Evolutionary conservation across 1,140 invertebrate species (phyloP), one percentile per base, ranked within the genome.

Genomic region (Drosophila sproati): DNA sequence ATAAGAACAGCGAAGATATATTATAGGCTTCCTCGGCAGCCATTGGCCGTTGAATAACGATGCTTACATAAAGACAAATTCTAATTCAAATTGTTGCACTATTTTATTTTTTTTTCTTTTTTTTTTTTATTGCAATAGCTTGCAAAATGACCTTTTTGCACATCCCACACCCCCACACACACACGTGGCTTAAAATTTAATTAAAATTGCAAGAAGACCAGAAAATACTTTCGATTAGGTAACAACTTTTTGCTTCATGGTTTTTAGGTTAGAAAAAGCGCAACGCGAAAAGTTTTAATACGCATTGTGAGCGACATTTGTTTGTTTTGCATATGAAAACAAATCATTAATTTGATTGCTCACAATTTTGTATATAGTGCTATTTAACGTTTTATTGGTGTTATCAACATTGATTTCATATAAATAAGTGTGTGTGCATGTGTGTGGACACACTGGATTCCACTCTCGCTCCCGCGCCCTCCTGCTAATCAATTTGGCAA

Each of bases 221-320:
- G 59, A 70, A 77, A 6, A 57, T 71, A 57, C 50, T 64, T 60
- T 60, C 47, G 63, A 70, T 88, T 88, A 88, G 85, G 80, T 88
- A 88, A 88, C 85, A 89, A 83, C 77, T 78, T 83, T 82, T 72
- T 64, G 45, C 69, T 74, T 75, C 10, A 10, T 43, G 34, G 70
- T 78, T 88, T 87, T 88, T 80, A 88, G 83, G 83, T 88, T 88
- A 88, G 83, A 88, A 89, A 89, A 88, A 85, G 52, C 52, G 59
- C 67, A 74, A 29, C 61, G 80, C 62, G 54, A 89, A 83, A 48
- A 85, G 72, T 54, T 70, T 43, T 61, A 54, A 59, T 39, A 56
- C 35, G 54, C 39, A 63, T 60, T 74, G 70, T 20, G 32, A 12
- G 51, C 43, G 1, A 43, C 37, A 31, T 54, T 50, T 34, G n/a